Evolutionary conservation across 2,797 vertebrate genomes (phyloP).

Genomic region (Psittacula echo): DNA sequence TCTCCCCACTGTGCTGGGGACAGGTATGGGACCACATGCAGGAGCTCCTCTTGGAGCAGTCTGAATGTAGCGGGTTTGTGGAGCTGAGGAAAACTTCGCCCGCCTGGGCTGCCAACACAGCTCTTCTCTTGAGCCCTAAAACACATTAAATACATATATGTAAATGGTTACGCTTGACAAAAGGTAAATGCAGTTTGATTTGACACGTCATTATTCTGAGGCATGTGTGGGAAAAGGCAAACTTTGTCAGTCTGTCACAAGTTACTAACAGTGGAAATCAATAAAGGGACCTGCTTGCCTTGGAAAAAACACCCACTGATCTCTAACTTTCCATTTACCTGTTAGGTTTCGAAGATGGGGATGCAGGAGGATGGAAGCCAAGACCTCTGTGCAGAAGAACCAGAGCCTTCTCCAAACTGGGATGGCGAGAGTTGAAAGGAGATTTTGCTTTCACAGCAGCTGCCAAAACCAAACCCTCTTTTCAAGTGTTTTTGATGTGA

Average conservation of each 20-base stretch:
- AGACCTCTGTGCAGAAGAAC: background rate
- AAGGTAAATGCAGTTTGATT: constrained; percentile 1
- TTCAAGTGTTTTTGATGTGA: constrained; percentile 54
- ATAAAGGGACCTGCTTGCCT: background rate
- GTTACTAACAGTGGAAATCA: background rate
- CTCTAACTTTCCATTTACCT: background rate
- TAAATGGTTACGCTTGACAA: background rate
- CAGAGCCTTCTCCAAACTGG: background rate
- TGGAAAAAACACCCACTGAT: background rate
- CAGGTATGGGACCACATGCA: background rate
- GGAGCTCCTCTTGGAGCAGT: background rate
- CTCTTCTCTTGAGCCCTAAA: background rate
- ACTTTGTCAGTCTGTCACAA: background rate
- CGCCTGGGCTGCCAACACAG: background rate
- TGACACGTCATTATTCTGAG: background rate
- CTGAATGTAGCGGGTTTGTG: background rate
- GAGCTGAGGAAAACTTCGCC: background rate
- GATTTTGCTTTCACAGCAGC: constrained; percentile 35
- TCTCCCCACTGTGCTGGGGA: rapidly evolving
- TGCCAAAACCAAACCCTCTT: constrained; percentile 45
- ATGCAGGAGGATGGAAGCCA: background rate
- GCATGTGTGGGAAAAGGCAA: background rate
- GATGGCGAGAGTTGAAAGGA: constrained; percentile 8
- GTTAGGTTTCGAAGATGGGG: background rate
- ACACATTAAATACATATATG: background rate